Evolutionary conservation across 37 sponge, comb jelly and placozoan species (phyloP).

Genomic region (Mnemiopsis leidyi): DNA sequence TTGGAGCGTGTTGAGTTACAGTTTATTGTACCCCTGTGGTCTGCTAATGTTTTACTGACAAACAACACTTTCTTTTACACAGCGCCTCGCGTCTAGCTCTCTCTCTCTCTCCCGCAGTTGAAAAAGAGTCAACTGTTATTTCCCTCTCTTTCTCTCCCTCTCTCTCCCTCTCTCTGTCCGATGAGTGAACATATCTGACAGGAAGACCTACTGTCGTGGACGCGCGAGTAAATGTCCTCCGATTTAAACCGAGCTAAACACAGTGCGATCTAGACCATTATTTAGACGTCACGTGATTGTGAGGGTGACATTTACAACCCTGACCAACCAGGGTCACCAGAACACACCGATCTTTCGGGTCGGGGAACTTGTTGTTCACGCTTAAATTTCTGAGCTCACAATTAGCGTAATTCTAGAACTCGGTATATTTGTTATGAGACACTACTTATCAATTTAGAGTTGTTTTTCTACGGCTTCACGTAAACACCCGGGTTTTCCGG

Average conservation of each 20-base stretch:
- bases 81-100: background rate
- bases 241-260: no score
- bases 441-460: background rate
- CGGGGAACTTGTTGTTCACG: background rate
- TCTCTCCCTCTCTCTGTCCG: background rate
- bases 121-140: no score
- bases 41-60: background rate
- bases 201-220: background rate
- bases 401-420: background rate
- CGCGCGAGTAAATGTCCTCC: background rate
- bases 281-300: no score
- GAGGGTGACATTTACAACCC: background rate
- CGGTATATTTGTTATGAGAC: background rate
- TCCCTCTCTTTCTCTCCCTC: background rate
- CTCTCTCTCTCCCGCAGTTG: background rate
- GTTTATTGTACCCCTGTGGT: background rate
- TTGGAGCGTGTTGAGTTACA: background rate
- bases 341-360: background rate
- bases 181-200: background rate
- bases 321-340: background rate
- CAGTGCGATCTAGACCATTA: background rate
- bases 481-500: background rate
- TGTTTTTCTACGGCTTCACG: background rate
- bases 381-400: background rate
- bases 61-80: background rate